Percentiles rank a stretch among this genome's conserved stretches.
Evolutionary conservation across 2,888 invertebrate species (phyloP).

Genomic region (Rhingia rostrata): DNA sequence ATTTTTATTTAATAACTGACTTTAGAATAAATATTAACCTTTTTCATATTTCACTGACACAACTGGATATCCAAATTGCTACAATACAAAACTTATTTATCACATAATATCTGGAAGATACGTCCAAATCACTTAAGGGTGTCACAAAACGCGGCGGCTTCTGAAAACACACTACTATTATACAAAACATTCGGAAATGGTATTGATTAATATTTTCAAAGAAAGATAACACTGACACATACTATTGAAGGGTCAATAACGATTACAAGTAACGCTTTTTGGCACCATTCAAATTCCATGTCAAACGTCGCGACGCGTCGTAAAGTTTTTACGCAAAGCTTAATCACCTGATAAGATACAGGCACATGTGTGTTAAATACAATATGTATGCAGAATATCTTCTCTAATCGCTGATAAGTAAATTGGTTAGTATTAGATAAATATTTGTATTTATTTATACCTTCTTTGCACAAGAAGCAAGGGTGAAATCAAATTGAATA

Average conservation of each 20-base stretch:
- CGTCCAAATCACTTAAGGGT: not conserved
- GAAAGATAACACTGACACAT: conserved; percentile 32
- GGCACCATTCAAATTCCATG: not conserved
- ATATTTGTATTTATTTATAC: conserved; percentile 2
- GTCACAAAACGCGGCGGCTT: conserved; percentile 15
- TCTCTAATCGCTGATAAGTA: conserved; percentile 32
- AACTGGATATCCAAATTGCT: too few relatives aligned
- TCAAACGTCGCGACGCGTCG: conserved; percentile 4
- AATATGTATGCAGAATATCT: conserved; percentile 42
- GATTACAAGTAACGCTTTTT: not conserved
- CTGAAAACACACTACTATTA: conserved; percentile 13
- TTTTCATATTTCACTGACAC: too few relatives aligned
- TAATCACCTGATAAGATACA: conserved; percentile 40
- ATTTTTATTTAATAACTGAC: too few relatives aligned
- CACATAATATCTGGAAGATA: not conserved
- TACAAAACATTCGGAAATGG: conserved; percentile 3
- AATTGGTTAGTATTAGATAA: conserved; percentile 33
- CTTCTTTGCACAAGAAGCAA: not conserved
- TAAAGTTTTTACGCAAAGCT: conserved; percentile 15
- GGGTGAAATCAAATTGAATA: too few relatives aligned
- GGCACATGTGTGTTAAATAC: conserved; percentile 28
- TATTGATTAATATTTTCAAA: conserved; percentile 29
- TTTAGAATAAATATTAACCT: too few relatives aligned
- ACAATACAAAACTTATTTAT: not conserved
- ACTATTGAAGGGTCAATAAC: not conserved